These are phyloP conservation scores for Dexiosoma caninum DNA, from an alignment of 2,888 invertebrate species.

Conservation along the genomic window DNA sequence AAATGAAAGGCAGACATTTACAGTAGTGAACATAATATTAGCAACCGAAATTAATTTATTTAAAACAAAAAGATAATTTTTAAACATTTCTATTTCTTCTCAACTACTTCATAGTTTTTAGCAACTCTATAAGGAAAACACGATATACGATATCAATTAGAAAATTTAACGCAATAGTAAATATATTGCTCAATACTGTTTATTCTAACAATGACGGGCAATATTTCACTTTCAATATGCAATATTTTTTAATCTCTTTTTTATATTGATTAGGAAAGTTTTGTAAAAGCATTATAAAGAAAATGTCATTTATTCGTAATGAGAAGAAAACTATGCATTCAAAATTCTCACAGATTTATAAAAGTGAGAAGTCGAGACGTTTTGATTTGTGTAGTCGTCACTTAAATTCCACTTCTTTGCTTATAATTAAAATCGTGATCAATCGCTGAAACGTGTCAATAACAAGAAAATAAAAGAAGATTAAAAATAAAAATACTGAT, in stretches of 20 bases:
- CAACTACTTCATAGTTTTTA: no score
- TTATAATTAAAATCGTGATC: constrained; percentile 15
- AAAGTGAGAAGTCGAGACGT: constrained; percentile 3
- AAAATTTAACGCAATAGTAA: background rate
- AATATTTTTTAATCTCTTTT: background rate
- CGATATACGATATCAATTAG: no score
- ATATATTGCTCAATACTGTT: background rate
- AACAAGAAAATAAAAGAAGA: no score
- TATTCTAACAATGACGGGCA: constrained; percentile 1
- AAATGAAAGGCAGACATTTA: background rate
- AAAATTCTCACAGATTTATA: background rate
- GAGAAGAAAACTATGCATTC: background rate
- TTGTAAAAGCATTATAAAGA: background rate
- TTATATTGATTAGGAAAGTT: constrained; percentile 10
- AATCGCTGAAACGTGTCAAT: background rate
- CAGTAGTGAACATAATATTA: background rate
- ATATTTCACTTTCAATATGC: constrained; percentile 24
- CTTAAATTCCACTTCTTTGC: background rate
- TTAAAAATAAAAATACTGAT: no score
- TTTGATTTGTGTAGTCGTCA: background rate
- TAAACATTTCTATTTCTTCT: no score
- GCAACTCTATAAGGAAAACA: no score
- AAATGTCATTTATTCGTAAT: background rate
- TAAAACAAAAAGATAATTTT: no score
- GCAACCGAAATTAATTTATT: no score